phyloP scores from a whole-genome alignment of 2,113 vertebrate genomes.

The Columbina picui region DNA sequence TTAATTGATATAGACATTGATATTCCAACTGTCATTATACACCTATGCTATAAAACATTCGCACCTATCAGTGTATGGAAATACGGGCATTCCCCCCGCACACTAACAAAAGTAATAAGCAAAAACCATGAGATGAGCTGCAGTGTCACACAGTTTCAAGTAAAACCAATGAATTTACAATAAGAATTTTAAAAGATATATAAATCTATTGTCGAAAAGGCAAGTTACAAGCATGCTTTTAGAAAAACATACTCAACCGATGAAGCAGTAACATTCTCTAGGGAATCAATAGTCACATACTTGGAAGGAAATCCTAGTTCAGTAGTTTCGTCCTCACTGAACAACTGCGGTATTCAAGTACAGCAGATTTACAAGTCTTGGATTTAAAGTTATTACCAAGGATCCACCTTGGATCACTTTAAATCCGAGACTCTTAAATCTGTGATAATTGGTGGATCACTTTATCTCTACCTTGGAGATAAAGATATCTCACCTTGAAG shows the following conservation, averaged over 20 bases:
- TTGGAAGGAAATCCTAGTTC: neutral
- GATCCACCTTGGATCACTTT: slow-evolving; percentile 5
- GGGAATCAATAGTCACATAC: neutral
- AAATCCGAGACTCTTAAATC: neutral
- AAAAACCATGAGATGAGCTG: neutral
- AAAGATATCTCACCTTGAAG: slow-evolving; percentile 7
- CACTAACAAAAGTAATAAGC: neutral
- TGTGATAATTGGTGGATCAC: slow-evolving; percentile 7
- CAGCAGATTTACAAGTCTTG: neutral
- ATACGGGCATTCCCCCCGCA: neutral
- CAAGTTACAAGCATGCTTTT: neutral
- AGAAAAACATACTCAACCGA: neutral
- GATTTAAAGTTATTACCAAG: slow-evolving; percentile 6
- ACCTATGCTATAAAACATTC: neutral
- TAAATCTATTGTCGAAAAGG: neutral
- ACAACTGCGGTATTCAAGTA: neutral
- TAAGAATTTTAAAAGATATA: neutral
- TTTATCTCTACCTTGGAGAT: slow-evolving; percentile 41
- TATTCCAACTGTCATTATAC: neutral
- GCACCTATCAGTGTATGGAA: neutral
- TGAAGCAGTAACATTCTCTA: neutral
- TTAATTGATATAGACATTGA: neutral
- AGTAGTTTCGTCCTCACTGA: neutral
- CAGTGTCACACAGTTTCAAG: neutral
- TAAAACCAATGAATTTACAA: neutral